Evolutionary conservation across 1,140 invertebrate species (phyloP).

Genomic region (Apis laboriosa): DNA sequence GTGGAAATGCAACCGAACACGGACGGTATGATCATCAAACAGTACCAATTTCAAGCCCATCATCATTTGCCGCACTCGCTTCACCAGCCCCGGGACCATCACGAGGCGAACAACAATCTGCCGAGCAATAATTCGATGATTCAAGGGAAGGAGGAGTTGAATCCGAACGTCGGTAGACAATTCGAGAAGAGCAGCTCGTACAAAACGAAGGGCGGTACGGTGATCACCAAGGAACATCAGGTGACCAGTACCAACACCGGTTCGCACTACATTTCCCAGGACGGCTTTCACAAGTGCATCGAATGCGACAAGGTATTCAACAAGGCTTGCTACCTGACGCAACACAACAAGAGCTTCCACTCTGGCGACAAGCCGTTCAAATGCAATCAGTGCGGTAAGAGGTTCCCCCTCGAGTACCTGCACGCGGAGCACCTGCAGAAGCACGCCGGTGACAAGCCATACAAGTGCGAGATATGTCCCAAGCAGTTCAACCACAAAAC

Average conservation of each 20-base stretch:
- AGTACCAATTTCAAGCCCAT: conserved; percentile 65
- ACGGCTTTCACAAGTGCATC: conserved; percentile 87
- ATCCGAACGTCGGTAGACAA: conserved; percentile 59
- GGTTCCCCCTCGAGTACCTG: conserved; percentile 86
- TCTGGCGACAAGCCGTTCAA: conserved; percentile 92
- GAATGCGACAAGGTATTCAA: conserved; percentile 93
- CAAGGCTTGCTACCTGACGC: conserved; percentile 92
- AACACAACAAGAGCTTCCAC: conserved; percentile 95
- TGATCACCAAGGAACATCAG: conserved; percentile 62
- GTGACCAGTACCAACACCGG: conserved; percentile 66
- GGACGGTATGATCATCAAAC: conserved; percentile 74
- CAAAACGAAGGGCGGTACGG: conserved; percentile 61
- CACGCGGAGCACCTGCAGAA: conserved; percentile 88
- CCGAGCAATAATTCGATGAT: conserved; percentile 41
- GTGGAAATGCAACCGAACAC: conserved; percentile 76
- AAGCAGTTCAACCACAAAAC: conserved; percentile 96
- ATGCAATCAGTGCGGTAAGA: conserved; percentile 91
- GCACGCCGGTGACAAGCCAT: conserved; percentile 92
- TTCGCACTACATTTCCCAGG: conserved; percentile 73
- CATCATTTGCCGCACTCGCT: conserved; percentile 33
- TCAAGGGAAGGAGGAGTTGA: conserved; percentile 67
- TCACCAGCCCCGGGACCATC: conserved; percentile 54
- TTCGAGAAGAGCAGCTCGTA: conserved; percentile 54
- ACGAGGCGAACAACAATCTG: conserved; percentile 74
- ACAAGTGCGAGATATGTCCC: conserved; percentile 92